Evolutionary conservation across 1,140 invertebrate species (phyloP), one percentile per base, ranked within the genome.

Genomic region (Agrypnia vestita): DNA sequence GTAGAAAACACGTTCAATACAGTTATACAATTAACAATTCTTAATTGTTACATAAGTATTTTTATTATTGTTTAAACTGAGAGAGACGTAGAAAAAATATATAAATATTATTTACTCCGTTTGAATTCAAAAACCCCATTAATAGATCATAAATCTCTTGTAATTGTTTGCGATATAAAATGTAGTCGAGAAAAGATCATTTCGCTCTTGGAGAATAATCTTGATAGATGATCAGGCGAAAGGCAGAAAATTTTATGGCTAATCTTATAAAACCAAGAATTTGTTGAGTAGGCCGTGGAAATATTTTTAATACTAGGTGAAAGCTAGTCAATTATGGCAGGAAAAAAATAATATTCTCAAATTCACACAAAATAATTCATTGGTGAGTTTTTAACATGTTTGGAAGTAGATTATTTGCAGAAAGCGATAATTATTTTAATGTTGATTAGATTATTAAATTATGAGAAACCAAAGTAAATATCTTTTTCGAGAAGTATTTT

Each of bases 161-260:
- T 71, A 71, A 71, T 71, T 71, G 67, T 46, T 15, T 43, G 67
- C 43, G 21, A 15, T 19, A 71, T 25, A 13, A 71, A 46, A 46
- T 49, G 67, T 13, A 11, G 47, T 11, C 67, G 21, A 71, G 17
- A 71, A 51, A 71, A 17, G 44, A 49, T 17, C 12, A 61, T 3
- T 17, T 10, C 21, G 11, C 12, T 47, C 3, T 46, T 12, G 44
- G 43, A 47, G 21, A 46, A 15, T 71, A 71, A 71, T 71, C 67
- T 71, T 71, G 67, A 71, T 71, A 17, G 47, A 71, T 71, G 35
- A 71, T 47, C 67, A 25, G 59, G 13, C n/a, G 19, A 21, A 35
- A n/a, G 13, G 19, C 9, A 35, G 21, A 35, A 35, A 9, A 19
- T 21, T 62, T 21, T 3, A 6, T 13, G 59, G 21, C 21, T 62